A percentile compares a stretch with the other conserved stretches of the same genome.
These are phyloP conservation scores for Mylabris phalerata DNA, from an alignment of 1,140 invertebrate species.

Conservation along the genomic window DNA sequence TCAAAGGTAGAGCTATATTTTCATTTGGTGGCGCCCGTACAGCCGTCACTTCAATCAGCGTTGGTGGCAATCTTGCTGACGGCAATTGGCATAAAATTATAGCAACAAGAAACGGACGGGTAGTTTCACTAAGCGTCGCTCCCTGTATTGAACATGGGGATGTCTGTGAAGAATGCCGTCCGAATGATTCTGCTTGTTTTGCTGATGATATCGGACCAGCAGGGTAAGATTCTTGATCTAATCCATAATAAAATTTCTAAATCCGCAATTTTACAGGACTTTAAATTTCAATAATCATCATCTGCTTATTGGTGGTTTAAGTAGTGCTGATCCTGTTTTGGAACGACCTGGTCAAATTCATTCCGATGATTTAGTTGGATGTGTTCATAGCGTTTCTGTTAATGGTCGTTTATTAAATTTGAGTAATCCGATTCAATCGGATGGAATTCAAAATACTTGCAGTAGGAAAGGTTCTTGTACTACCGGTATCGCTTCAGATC, in stretches of 20 bases:
- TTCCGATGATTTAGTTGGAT: conserved; percentile 88
- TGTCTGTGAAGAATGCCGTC: conserved; percentile 74
- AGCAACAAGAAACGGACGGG: conserved; percentile 79
- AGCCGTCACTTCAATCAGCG: conserved; percentile 70
- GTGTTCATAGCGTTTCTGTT: conserved; percentile 81
- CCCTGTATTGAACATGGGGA: conserved; percentile 78
- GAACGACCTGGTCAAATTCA: conserved; percentile 81
- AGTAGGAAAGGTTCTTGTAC: conserved; percentile 57
- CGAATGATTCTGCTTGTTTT: conserved; percentile 73
- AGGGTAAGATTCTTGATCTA: conserved; percentile 53
- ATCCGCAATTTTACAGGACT: conserved; percentile 51
- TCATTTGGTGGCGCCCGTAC: conserved; percentile 83
- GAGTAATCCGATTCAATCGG: conserved; percentile 63
- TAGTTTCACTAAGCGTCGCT: conserved; percentile 75
- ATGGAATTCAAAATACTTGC: conserved; percentile 69
- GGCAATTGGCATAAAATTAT: conserved; percentile 88
- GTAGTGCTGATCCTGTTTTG: conserved; percentile 73
- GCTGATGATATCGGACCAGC: conserved; percentile 75
- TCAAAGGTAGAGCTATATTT: conserved; percentile 75
- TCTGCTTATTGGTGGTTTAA: conserved; percentile 77
- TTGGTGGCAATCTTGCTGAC: conserved; percentile 65
- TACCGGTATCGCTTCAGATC: conserved; percentile 37
- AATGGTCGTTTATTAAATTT: conserved; percentile 78
- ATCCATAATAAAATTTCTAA: background rate
- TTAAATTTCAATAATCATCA: conserved; percentile 89